Evolutionary conservation across 2,888 invertebrate genomes (phyloP).

Genomic region (Andrena dorsata): DNA sequence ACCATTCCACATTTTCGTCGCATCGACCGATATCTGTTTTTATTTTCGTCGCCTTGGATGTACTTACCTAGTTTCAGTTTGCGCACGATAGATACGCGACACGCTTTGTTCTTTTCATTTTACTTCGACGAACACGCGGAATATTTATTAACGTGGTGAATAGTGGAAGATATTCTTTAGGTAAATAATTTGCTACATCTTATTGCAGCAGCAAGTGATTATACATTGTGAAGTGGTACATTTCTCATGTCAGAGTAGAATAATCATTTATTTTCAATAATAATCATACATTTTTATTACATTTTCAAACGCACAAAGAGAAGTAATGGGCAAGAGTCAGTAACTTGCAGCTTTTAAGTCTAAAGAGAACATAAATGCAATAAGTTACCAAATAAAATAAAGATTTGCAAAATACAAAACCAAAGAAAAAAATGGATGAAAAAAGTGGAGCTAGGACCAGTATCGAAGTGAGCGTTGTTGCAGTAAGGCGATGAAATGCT

Average conservation of each 20-base stretch:
- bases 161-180: too few relatives aligned
- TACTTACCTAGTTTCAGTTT: slow-evolving; percentile 1
- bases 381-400: too few relatives aligned
- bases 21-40: slow-evolving; percentile 47
- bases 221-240: too few relatives aligned
- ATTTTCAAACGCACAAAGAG: too few relatives aligned
- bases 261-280: too few relatives aligned
- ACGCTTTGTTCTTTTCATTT: background rate
- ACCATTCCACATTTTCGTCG: slow-evolving; percentile 61
- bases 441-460: background rate
- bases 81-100: background rate
- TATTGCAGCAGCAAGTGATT: too few relatives aligned
- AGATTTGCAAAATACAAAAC: background rate
- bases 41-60: slow-evolving; percentile 23
- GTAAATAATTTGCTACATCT: too few relatives aligned
- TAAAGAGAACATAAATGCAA: too few relatives aligned
- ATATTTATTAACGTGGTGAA: background rate
- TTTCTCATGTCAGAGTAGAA: too few relatives aligned
- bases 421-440: background rate
- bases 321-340: too few relatives aligned
- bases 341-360: too few relatives aligned
- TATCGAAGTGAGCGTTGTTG: background rate
- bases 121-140: background rate
- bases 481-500: background rate
- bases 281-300: too few relatives aligned